Conservation (phyloP, 1,140 invertebrate genomes). For the Hormaphis cornu region DNA sequence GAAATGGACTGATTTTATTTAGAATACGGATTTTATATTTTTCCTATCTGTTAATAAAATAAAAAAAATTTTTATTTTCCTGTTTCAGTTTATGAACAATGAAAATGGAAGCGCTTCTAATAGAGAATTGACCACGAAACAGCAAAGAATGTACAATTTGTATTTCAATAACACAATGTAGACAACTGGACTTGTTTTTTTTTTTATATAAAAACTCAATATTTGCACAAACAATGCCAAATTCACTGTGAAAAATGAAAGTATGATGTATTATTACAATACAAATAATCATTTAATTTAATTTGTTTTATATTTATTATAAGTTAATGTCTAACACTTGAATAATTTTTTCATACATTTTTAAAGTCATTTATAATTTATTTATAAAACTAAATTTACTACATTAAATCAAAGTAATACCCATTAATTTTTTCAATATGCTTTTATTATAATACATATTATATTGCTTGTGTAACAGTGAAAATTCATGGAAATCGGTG, state of each 20-base stretch:
- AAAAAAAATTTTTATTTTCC: not conserved
- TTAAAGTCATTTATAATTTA: too few species aligned
- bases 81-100: conserved; percentile 27
- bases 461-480: too few species aligned
- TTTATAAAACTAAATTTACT: too few species aligned
- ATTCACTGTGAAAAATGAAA: too few species aligned
- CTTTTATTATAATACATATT: too few species aligned
- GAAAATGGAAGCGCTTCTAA: conserved; percentile 10
- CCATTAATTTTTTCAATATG: too few species aligned
- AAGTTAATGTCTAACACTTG: not conserved
- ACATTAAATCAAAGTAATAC: too few species aligned
- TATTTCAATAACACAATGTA: conserved; percentile 17
- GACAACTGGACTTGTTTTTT: not conserved
- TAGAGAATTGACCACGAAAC: conserved; percentile 8
- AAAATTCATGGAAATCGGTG: too few species aligned
- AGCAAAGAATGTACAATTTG: conserved; percentile 26
- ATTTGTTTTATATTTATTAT: not conserved
- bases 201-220: not conserved
- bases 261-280: not conserved
- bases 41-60: not conserved
- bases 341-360: too few species aligned
- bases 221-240: too few species aligned
- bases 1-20: conserved; percentile 21
- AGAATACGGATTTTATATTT: not conserved
- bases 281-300: not conserved